Conservation (phyloP, 2,113 vertebrate genomes). For the Chionodraco myersi region DNA sequence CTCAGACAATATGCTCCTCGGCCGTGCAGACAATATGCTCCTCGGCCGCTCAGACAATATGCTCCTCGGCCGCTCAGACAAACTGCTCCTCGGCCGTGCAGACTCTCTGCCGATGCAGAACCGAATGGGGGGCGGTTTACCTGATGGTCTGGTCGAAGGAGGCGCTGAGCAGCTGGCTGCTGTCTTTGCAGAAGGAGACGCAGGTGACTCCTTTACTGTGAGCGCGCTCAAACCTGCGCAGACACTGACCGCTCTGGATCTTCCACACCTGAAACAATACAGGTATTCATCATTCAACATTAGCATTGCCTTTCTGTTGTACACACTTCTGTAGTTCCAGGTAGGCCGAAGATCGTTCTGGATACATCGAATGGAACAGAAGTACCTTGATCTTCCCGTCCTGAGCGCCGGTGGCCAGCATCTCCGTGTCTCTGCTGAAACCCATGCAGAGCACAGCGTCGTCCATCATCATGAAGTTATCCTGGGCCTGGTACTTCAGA, state of each 20-base stretch:
- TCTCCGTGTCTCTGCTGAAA: conserved; percentile 97
- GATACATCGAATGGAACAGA: too few relatives aligned
- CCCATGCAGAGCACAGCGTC: conserved; percentile 97
- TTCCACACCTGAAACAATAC: conserved; percentile 91
- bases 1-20: too few relatives aligned
- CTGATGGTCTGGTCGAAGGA: conserved; percentile 98
- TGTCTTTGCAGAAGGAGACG: conserved; percentile 96
- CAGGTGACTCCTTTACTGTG: conserved; percentile 99
- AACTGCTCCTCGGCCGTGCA: too few relatives aligned
- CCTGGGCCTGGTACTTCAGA: conserved; percentile 98
- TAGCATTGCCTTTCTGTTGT: not conserved
- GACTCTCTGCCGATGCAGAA: too few relatives aligned
- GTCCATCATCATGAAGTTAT: conserved; percentile 99
- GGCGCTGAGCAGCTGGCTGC: conserved; percentile 96
- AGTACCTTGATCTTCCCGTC: conserved; percentile 97
- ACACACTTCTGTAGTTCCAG: not conserved
- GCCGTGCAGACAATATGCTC: too few relatives aligned
- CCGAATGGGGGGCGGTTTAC: conserved; percentile 77
- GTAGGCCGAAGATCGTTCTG: too few relatives aligned
- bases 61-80: too few relatives aligned
- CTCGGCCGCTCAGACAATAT: too few relatives aligned
- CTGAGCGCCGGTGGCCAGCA: conserved; percentile 96
- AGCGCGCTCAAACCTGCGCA: conserved; percentile 94
- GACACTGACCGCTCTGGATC: conserved; percentile 97
- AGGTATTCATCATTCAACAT: too few relatives aligned